Evolutionary conservation across 2,888 invertebrate genomes (phyloP).

Genomic region (Mimumesa dahlbomi): DNA sequence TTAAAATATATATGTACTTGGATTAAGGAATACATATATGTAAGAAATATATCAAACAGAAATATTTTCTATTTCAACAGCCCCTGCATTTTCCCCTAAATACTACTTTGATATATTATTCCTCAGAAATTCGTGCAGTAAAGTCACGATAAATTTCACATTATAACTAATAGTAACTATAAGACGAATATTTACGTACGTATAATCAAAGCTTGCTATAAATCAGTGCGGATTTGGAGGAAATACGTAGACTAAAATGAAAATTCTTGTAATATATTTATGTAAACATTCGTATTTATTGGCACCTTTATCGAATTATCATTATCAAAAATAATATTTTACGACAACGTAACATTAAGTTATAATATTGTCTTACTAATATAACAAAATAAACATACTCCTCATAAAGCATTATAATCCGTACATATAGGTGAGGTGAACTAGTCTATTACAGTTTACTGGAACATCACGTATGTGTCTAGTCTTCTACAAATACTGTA

Average conservation of each 20-base stretch:
- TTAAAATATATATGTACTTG: conserved; percentile 6
- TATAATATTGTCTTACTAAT: conserved; percentile 29
- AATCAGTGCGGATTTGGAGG: neutral
- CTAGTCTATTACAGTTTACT: conserved; percentile 20
- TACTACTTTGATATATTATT: neutral
- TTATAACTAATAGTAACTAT: neutral
- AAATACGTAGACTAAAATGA: no score
- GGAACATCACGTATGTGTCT: conserved; percentile 18
- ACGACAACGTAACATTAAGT: conserved; percentile 46
- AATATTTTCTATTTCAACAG: neutral
- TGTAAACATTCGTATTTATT: conserved; percentile 54
- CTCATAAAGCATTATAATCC: conserved; percentile 20
- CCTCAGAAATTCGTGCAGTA: no score
- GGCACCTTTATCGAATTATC: conserved; percentile 51
- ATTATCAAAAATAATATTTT: conserved; percentile 60
- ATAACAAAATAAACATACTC: conserved; percentile 45
- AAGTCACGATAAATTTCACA: neutral
- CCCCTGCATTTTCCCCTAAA: no score
- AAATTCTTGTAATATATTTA: conserved; percentile 7
- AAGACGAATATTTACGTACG: neutral
- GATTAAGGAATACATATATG: neutral
- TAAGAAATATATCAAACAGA: neutral
- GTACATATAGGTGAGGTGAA: conserved; percentile 17
- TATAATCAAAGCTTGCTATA: neutral
- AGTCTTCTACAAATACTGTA: conserved; percentile 36